phyloP scores from a whole-genome alignment of 1,140 invertebrate species.

The Panagrolaimus sp. region DNA sequence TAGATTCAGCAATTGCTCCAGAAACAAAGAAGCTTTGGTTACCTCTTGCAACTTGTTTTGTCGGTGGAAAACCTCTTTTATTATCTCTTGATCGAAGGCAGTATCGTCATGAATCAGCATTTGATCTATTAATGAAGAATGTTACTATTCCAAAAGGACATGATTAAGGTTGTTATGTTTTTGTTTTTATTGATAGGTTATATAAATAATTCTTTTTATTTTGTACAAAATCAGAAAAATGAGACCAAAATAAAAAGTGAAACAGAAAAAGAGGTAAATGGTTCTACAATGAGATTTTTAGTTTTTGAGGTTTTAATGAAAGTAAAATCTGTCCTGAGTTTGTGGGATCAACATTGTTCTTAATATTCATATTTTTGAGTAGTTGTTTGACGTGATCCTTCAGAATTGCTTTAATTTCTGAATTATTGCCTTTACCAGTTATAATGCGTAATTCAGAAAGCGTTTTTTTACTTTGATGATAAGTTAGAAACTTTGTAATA shows the following conservation, averaged over 20 bases:
- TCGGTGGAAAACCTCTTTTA: constrained; percentile 39
- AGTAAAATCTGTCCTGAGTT: not conserved
- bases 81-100: constrained; percentile 44
- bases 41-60: constrained; percentile 50
- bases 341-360: not conserved
- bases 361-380: constrained; percentile 3
- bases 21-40: constrained; percentile 41
- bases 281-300: too few relatives aligned
- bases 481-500: not conserved
- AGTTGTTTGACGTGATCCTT: not conserved
- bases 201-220: not conserved
- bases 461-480: not conserved
- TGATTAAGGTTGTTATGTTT: constrained; percentile 12
- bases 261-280: too few relatives aligned
- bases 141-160: not conserved
- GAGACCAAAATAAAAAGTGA: too few relatives aligned
- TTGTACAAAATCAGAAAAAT: not conserved
- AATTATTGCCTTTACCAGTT: not conserved
- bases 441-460: not conserved
- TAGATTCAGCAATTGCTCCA: constrained; percentile 28
- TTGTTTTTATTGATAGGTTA: not conserved
- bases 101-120: constrained; percentile 44
- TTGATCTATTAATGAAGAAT: constrained; percentile 34
- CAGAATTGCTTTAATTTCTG: too few relatives aligned
- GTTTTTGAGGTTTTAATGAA: not conserved